Evolutionary conservation across 2,888 invertebrate genomes (phyloP).

Genomic region (Anoplius nigerrimus): DNA sequence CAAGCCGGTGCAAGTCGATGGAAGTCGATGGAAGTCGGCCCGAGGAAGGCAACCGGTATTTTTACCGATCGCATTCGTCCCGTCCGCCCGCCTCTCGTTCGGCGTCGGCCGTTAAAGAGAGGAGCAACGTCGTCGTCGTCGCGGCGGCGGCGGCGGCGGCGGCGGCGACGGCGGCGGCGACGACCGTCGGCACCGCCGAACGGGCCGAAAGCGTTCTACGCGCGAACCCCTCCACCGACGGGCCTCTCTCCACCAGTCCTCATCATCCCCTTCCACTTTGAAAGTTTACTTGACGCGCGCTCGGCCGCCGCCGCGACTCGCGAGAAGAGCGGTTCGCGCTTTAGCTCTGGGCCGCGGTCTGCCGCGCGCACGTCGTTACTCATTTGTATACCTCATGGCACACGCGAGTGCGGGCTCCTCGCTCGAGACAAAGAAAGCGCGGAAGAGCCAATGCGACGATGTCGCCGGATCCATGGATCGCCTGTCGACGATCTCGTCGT

Average conservation of each 20-base stretch:
- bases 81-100: too few relatives aligned
- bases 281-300: constrained; percentile 28
- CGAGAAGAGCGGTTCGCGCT: constrained; percentile 6
- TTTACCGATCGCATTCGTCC: too few relatives aligned
- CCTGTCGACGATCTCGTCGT: neutral
- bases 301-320: constrained; percentile 4
- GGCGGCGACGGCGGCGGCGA: too few relatives aligned
- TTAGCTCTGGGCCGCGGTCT: constrained; percentile 36
- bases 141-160: too few relatives aligned
- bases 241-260: constrained; percentile 15
- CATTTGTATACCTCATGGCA: constrained; percentile 53
- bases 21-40: too few relatives aligned
- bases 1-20: too few relatives aligned
- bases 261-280: constrained; percentile 39
- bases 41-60: too few relatives aligned
- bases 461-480: constrained; percentile 16
- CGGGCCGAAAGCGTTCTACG: too few relatives aligned
- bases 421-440: constrained; percentile 41
- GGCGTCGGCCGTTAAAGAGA: too few relatives aligned
- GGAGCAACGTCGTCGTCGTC: too few relatives aligned
- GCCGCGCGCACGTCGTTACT: constrained; percentile 35
- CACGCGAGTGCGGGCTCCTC: constrained; percentile 46
- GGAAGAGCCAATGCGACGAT: constrained; percentile 43
- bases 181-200: too few relatives aligned
- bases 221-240: neutral